These are phyloP conservation scores for Vultur gryphus DNA, from an alignment of 2,797 vertebrate genomes.

Conservation along the genomic window DNA sequence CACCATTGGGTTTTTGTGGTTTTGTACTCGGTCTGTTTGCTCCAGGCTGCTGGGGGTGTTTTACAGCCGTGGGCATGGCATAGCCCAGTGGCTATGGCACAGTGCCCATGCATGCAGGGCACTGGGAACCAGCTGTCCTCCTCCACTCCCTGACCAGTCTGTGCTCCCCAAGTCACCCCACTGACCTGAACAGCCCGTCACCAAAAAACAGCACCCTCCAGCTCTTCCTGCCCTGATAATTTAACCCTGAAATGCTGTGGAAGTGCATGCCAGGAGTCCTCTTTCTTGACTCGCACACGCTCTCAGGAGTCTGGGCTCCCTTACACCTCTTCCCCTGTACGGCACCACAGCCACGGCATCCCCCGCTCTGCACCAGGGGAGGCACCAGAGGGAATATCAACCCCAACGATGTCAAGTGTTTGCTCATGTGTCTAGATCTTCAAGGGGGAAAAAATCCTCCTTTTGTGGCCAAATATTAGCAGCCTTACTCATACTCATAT, in stretches of 20 bases:
- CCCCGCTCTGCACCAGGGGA: neutral
- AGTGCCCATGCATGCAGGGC: accelerated
- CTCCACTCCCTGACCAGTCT: neutral
- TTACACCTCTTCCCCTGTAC: neutral
- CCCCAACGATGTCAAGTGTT: neutral
- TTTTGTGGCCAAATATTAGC: neutral
- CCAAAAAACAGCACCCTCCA: neutral
- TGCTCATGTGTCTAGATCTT: neutral
- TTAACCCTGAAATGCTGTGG: neutral
- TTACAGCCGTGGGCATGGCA: neutral
- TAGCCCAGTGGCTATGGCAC: neutral
- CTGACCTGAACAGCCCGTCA: accelerated
- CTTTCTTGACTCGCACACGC: accelerated
- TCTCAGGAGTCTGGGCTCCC: neutral
- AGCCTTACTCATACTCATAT: accelerated
- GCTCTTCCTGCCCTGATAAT: neutral
- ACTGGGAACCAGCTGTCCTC: neutral
- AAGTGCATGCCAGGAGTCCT: neutral
- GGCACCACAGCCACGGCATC: neutral
- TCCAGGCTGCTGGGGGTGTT: neutral
- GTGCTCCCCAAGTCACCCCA: neutral
- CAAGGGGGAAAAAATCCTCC: neutral
- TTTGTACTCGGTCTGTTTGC: neutral
- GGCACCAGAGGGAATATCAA: neutral
- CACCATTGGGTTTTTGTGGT: neutral